Conservation (phyloP, 2,113 vertebrate genomes). For the Petromus typicus region DNA sequence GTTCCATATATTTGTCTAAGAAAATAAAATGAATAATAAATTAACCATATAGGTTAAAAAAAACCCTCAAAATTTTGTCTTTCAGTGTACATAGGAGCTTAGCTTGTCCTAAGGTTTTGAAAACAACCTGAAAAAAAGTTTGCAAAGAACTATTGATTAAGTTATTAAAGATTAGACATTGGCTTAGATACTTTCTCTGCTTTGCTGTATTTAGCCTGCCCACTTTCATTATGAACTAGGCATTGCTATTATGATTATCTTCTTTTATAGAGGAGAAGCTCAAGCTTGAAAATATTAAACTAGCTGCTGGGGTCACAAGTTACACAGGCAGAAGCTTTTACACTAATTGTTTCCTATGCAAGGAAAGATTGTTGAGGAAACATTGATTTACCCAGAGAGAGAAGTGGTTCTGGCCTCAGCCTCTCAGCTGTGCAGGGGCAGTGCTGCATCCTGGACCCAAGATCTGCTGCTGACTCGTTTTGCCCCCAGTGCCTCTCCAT, state of each 20-base stretch:
- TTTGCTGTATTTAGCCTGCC: not conserved
- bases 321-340: not conserved
- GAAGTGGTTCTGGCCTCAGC: too few relatives aligned
- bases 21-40: not conserved
- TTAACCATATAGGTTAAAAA: not conserved
- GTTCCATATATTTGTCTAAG: not conserved
- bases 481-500: not conserved
- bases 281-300: not conserved
- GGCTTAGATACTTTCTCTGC: not conserved
- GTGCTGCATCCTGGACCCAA: not conserved
- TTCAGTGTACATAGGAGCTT: not conserved
- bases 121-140: not conserved
- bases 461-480: not conserved
- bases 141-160: not conserved
- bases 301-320: not conserved
- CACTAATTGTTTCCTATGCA: not conserved
- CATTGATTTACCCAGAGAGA: not conserved
- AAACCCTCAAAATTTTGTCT: not conserved
- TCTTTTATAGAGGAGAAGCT: not conserved
- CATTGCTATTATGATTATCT: not conserved
- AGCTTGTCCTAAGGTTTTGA: not conserved
- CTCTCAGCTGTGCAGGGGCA: not conserved
- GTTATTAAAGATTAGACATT: not conserved
- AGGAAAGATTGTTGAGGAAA: not conserved
- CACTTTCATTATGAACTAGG: not conserved